Evolutionary conservation across 1,140 invertebrate genomes (phyloP).

Genomic region (Araneus ventricosus): DNA sequence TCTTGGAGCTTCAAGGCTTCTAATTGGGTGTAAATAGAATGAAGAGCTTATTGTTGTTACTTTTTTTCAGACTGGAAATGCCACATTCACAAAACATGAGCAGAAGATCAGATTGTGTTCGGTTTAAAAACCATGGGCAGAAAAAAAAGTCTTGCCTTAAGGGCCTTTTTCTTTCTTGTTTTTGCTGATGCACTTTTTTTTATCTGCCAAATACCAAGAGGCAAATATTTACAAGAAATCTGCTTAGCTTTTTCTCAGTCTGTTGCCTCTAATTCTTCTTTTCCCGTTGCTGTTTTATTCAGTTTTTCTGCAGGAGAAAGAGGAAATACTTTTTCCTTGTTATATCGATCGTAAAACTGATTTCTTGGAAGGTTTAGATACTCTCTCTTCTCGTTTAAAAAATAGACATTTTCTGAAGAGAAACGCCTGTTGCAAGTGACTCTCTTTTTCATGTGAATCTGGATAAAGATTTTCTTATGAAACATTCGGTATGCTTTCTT

Average conservation of each 20-base stretch:
- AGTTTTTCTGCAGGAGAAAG: not conserved
- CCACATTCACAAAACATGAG: not conserved
- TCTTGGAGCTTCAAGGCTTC: not conserved
- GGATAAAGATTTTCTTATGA: slow-evolving; percentile 1
- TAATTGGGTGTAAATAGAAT: not conserved
- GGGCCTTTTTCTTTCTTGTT: not conserved
- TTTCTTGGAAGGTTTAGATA: slow-evolving; percentile 60
- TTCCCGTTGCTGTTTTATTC: slow-evolving; percentile 51
- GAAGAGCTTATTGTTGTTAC: not conserved
- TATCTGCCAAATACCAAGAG: not conserved
- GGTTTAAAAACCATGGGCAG: not conserved
- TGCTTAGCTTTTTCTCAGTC: slow-evolving; percentile 41
- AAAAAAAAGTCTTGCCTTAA: not conserved
- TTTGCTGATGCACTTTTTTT: not conserved
- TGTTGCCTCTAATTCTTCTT: slow-evolving; percentile 52
- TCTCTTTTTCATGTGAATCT: not conserved
- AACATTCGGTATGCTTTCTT: not conserved
- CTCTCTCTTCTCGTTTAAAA: slow-evolving; percentile 1
- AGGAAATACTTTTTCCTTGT: not conserved
- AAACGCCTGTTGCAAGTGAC: slow-evolving; percentile 54
- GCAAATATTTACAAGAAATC: slow-evolving; percentile 63
- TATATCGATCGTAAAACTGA: slow-evolving; percentile 68
- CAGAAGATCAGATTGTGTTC: not conserved
- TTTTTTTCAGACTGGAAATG: not conserved
- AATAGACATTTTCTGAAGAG: slow-evolving; percentile 19